These are phyloP conservation scores for Phlogophora meticulosa DNA, from an alignment of 2,888 invertebrate genomes.

Conservation along the genomic window DNA sequence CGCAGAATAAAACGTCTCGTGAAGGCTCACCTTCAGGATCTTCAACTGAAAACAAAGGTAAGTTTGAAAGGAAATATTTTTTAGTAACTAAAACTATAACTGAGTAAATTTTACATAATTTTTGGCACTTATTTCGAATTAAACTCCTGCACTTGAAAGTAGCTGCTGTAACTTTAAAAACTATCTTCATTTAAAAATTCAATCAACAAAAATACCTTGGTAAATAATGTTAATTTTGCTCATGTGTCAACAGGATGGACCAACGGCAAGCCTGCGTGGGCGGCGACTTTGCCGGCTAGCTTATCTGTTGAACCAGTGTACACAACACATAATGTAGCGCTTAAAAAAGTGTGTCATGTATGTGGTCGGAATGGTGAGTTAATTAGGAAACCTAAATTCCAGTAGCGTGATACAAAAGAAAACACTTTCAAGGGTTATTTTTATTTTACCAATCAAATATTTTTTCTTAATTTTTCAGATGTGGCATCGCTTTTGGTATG, in stretches of 20 bases:
- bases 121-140: too few relatives aligned
- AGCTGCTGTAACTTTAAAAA: too few relatives aligned
- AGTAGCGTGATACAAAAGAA: not conserved
- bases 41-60: slow-evolving; percentile 85
- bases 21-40: slow-evolving; percentile 87
- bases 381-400: not conserved
- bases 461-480: slow-evolving; percentile 70
- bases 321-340: slow-evolving; percentile 75
- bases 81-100: too few relatives aligned
- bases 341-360: slow-evolving; percentile 86
- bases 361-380: slow-evolving; percentile 87
- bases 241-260: slow-evolving; percentile 73
- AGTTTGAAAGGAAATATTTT: slow-evolving; percentile 6
- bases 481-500: slow-evolving; percentile 85
- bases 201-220: too few relatives aligned
- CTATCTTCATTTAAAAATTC: too few relatives aligned
- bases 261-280: slow-evolving; percentile 82
- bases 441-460: not conserved
- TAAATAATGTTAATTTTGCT: not conserved
- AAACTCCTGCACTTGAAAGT: too few relatives aligned
- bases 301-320: slow-evolving; percentile 86
- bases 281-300: slow-evolving; percentile 81
- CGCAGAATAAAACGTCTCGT: slow-evolving; percentile 83
- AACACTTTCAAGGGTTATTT: not conserved
- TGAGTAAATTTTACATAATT: too few relatives aligned